phyloP scores from a whole-genome alignment of 2,888 invertebrate species.

The Nemapogon koenigi region DNA sequence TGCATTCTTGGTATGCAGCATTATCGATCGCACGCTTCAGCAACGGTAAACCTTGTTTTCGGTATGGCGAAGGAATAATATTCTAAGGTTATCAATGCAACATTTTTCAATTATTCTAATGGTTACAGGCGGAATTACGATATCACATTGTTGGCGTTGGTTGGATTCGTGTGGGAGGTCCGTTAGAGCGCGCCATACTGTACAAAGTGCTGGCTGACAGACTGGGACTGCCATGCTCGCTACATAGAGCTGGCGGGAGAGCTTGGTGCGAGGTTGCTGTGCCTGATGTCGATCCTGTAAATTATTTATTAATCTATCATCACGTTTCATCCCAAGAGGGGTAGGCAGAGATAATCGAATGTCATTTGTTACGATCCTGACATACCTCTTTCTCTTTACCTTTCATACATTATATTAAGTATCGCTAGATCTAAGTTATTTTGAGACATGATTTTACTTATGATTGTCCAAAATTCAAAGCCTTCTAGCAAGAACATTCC shows the following conservation, averaged over 20 bases:
- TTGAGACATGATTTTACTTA: too few species aligned
- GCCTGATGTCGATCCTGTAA: slow-evolving; percentile 40
- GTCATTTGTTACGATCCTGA: too few species aligned
- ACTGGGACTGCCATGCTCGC: slow-evolving; percentile 65
- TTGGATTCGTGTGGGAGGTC: slow-evolving; percentile 61
- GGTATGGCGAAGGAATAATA: too few species aligned
- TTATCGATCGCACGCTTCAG: too few species aligned
- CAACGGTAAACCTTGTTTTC: too few species aligned
- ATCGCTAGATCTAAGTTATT: too few species aligned
- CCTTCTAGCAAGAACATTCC: too few species aligned
- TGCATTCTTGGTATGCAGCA: too few species aligned
- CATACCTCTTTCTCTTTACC: too few species aligned
- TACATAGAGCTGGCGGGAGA: slow-evolving; percentile 61
- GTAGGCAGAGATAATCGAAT: neutral
- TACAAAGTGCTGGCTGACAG: slow-evolving; percentile 72
- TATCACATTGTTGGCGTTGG: slow-evolving; percentile 66
- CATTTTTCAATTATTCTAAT: neutral
- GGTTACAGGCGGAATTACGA: slow-evolving; percentile 28
- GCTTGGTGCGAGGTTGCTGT: slow-evolving; percentile 72
- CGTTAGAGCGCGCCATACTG: slow-evolving; percentile 68
- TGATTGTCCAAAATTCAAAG: too few species aligned
- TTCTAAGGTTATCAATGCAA: too few species aligned
- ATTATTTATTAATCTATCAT: slow-evolving; percentile 3
- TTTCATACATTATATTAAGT: too few species aligned
- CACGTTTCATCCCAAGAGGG: neutral